Conservation (phyloP, 2,113 vertebrate species). For the Pangasianodon gigas region DNA sequence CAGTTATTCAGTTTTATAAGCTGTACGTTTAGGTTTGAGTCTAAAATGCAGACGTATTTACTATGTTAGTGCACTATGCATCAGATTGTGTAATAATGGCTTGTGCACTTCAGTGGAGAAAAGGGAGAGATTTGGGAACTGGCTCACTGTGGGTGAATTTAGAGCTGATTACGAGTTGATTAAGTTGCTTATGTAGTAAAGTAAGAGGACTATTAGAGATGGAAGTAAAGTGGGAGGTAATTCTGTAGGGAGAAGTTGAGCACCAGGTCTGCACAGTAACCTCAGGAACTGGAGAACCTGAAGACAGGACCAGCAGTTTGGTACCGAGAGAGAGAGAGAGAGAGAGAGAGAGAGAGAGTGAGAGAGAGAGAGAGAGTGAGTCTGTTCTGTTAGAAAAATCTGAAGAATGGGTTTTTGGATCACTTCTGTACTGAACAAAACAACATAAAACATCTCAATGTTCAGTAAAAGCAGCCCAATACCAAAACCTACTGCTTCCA, state of each 20-base stretch:
- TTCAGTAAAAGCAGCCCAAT: not conserved
- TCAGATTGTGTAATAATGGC: not conserved
- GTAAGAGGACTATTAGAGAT: not conserved
- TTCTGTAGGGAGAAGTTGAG: not conserved
- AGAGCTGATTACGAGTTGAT: not conserved
- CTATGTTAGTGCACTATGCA: not conserved
- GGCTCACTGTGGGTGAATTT: not conserved
- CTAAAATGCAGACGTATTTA: not conserved
- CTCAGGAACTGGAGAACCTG: not conserved
- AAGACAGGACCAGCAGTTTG: not conserved
- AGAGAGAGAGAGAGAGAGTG: no score
- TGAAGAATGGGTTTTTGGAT: no score
- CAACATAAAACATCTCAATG: no score
- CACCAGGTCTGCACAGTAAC: not conserved
- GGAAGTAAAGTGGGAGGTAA: not conserved
- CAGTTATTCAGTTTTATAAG: not conserved
- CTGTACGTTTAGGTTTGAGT: not conserved
- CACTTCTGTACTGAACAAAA: no score
- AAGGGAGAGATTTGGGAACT: not conserved
- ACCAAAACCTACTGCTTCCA: not conserved
- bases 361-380: no score
- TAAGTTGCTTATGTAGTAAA: not conserved
- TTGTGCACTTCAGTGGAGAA: not conserved
- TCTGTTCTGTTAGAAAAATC: not conserved
- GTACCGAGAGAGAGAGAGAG: not conserved